Percentiles rank a stretch among this genome's conserved stretches.
Conservation (phyloP, 2,888 invertebrate species). For the Zaprionus obscuricornis region DNA sequence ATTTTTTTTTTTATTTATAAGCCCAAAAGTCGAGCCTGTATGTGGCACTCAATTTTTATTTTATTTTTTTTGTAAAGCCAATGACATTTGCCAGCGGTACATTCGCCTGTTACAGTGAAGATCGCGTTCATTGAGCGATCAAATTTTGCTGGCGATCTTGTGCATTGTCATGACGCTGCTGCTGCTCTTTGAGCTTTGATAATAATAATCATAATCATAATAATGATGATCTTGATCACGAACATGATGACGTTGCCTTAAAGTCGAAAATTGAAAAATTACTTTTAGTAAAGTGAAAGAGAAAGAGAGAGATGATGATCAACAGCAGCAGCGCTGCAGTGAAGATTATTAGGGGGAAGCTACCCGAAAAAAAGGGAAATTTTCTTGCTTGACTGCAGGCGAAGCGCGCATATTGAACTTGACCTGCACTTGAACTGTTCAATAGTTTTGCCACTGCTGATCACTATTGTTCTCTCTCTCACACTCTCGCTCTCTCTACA, state of each 20-base stretch:
- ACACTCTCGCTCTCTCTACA: too few relatives aligned
- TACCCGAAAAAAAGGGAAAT: slow-evolving; percentile 4
- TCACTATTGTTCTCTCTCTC: not conserved
- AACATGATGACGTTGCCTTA: slow-evolving; percentile 53
- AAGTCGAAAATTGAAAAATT: slow-evolving; percentile 6
- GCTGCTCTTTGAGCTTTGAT: not conserved
- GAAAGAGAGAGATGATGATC: too few relatives aligned
- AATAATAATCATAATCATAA: not conserved
- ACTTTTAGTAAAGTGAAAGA: slow-evolving; percentile 27
- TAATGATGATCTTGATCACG: slow-evolving; percentile 12
- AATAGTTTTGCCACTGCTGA: not conserved
- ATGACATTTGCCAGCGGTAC: slow-evolving; percentile 67
- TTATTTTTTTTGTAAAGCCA: slow-evolving; percentile 61
- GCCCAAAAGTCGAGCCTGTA: not conserved
- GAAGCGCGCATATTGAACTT: slow-evolving; percentile 32
- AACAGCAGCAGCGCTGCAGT: too few relatives aligned
- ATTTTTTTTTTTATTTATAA: too few relatives aligned
- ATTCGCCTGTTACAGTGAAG: slow-evolving; percentile 54
- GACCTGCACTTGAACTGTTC: slow-evolving; percentile 46
- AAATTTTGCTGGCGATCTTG: slow-evolving; percentile 20
- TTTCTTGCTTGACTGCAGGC: slow-evolving; percentile 9
- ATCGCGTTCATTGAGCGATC: too few relatives aligned
- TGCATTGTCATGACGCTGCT: slow-evolving; percentile 54
- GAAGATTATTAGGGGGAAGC: not conserved
- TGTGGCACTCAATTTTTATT: not conserved